Evolutionary conservation across 2,797 vertebrate genomes (phyloP), one percentile per base, ranked within the genome.

Genomic region (Gallirallus australis): DNA sequence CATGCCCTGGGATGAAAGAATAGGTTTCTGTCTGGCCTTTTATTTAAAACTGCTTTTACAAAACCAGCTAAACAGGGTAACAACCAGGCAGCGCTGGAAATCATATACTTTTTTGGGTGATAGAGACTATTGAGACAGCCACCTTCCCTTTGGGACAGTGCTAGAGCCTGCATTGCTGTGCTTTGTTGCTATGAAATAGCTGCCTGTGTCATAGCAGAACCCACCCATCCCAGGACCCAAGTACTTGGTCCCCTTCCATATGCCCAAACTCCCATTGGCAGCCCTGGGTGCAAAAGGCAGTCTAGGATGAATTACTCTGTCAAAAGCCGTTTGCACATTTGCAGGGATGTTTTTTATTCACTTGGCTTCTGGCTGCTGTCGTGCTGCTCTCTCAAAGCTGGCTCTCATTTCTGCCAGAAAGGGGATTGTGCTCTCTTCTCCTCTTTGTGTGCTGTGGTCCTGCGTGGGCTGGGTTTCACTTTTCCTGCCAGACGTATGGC

Each of bases 391-490:
- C 59, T 73, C 66, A 57, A 30, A 86, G 57, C 78, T 33, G 47
- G 28, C 30, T 63, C 70, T 70, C 42, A 1, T 48, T 82, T 37
- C 88, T 77, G 68, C 56, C 86, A 20, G 15, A 45, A 78, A 40
- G 27, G 28, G n/a, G 63, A 9, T 9, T 7, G 25, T 69, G 13
- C 9, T 3, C 17, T 50, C 37, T 31, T 50, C 56, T 48, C 6
- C 1, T 2, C 0, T 15, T n/a, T 9, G 5, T 0, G 1, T 31
- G 54, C 30, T 12, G 15, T 7, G 35, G 47, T 59, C 47, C 21
- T 40, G 52, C 3, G 1, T 53, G 78, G 69, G 33, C 40, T 48
- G 47, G 21, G 8, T 56, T 84, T 52, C 45, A 3, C 15, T 56
- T 56, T 40, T 48, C 16, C 21, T 12, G 50, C 65, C 59, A 54